These are phyloP conservation scores for Aleiodes leptofemur DNA, from an alignment of 2,888 invertebrate species.

Conservation along the genomic window DNA sequence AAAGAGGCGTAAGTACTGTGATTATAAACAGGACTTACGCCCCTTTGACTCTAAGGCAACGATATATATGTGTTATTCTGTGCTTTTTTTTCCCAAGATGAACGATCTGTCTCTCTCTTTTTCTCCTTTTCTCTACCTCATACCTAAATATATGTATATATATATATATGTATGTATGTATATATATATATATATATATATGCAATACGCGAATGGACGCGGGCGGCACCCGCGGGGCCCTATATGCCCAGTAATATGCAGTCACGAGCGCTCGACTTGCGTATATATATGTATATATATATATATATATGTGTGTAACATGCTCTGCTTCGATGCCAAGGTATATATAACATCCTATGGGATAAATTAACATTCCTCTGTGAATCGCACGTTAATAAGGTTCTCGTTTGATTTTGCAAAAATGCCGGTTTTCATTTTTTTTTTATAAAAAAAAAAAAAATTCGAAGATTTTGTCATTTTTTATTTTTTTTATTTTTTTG, in stretches of 20 bases:
- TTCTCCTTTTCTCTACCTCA: conserved; percentile 18
- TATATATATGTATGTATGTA: conserved; percentile 17
- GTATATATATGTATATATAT: too few relatives aligned
- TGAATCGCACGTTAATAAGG: conserved; percentile 47
- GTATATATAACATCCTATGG: conserved; percentile 24
- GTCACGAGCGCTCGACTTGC: conserved; percentile 31
- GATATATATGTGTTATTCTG: conserved; percentile 36
- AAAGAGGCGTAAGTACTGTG: too few relatives aligned
- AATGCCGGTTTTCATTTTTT: conserved; percentile 14
- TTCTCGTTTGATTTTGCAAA: conserved; percentile 43
- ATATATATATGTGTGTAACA: conserved; percentile 18
- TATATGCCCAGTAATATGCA: conserved; percentile 33
- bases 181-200: too few relatives aligned
- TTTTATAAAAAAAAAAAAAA: background rate
- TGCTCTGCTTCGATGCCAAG: conserved; percentile 26
- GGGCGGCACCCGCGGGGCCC: conserved; percentile 42
- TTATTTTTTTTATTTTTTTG: too few relatives aligned
- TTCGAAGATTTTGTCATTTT: too few relatives aligned
- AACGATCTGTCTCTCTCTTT: conserved; percentile 36
- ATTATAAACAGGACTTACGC: too few relatives aligned
- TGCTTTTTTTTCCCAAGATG: conserved; percentile 46
- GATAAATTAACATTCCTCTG: conserved; percentile 49
- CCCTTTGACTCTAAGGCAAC: too few relatives aligned
- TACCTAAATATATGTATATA: conserved; percentile 33
- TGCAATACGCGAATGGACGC: conserved; percentile 29